Conservation (phyloP, 30 jellyfish, hydroid and myxozoan species). For the Aurelia aurita region DNA sequence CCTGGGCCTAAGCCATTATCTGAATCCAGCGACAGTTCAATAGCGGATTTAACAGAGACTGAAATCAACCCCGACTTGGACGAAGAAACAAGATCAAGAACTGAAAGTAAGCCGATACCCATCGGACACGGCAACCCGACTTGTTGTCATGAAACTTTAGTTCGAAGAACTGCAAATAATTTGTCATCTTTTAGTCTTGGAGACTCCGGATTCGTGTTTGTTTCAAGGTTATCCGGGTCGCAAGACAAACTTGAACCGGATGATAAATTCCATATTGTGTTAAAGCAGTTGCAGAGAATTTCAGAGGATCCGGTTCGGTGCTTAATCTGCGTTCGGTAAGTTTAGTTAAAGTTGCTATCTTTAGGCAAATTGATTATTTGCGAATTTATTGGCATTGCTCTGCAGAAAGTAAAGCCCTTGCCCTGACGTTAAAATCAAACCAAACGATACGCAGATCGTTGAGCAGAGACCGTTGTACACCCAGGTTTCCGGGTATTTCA, state of each 20-base stretch:
- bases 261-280: constrained; percentile 65
- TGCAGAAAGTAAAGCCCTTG: too few species aligned
- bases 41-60: background rate
- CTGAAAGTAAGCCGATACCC: constrained; percentile 47
- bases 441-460: too few species aligned
- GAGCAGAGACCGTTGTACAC: too few species aligned
- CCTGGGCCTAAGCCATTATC: constrained; percentile 58
- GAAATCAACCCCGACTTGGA: constrained; percentile 8
- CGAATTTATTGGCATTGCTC: too few species aligned
- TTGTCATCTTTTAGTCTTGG: constrained; percentile 65
- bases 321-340: constrained; percentile 74
- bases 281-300: constrained; percentile 91
- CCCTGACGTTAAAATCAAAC: too few species aligned
- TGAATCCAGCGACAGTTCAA: constrained; percentile 34
- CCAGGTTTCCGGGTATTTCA: too few species aligned
- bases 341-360: background rate
- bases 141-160: constrained; percentile 81
- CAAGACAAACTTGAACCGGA: constrained; percentile 33
- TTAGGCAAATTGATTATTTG: too few species aligned
- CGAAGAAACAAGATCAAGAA: constrained; percentile 21
- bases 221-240: constrained; percentile 61
- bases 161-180: constrained; percentile 28
- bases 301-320: constrained; percentile 88
- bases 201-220: constrained; percentile 71
- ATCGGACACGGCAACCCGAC: constrained; percentile 40